Percentiles rank a stretch among this genome's conserved stretches.
These are phyloP conservation scores for Germaria angustata DNA, from an alignment of 2,888 invertebrate genomes.

Conservation along the genomic window DNA sequence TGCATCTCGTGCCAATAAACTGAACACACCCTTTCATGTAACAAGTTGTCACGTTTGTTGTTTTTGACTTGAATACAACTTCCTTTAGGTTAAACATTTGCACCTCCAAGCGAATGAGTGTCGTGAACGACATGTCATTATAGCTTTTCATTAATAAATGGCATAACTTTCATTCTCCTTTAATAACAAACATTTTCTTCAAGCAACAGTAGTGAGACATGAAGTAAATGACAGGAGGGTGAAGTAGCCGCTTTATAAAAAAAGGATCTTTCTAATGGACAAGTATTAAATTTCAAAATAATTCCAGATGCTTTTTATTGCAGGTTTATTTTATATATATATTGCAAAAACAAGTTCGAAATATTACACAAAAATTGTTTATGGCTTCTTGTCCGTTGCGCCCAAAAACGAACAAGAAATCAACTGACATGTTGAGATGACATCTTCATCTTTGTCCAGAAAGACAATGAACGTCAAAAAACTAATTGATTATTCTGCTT, in stretches of 20 bases:
- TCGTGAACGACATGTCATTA: background rate
- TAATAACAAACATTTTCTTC: background rate
- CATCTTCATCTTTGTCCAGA: conserved; percentile 9
- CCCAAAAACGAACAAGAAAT: background rate
- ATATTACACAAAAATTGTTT: background rate
- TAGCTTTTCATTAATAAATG: background rate
- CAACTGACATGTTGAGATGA: conserved; percentile 6
- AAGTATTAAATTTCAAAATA: background rate
- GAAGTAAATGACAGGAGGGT: background rate
- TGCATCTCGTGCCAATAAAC: conserved; percentile 24
- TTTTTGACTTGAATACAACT: background rate
- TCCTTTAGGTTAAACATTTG: background rate
- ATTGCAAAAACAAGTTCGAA: background rate
- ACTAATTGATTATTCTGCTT: conserved; percentile 39
- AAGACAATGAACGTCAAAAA: background rate
- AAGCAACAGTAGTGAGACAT: background rate
- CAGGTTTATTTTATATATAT: background rate
- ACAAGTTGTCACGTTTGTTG: conserved; percentile 2
- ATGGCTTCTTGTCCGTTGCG: background rate
- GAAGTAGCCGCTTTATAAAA: background rate
- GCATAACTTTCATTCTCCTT: background rate
- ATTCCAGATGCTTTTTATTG: background rate
- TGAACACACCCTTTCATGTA: conserved; percentile 10
- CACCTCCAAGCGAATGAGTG: background rate
- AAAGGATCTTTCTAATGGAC: background rate